phyloP scores from a whole-genome alignment of 2,888 invertebrate species.

The Baccha elongata region DNA sequence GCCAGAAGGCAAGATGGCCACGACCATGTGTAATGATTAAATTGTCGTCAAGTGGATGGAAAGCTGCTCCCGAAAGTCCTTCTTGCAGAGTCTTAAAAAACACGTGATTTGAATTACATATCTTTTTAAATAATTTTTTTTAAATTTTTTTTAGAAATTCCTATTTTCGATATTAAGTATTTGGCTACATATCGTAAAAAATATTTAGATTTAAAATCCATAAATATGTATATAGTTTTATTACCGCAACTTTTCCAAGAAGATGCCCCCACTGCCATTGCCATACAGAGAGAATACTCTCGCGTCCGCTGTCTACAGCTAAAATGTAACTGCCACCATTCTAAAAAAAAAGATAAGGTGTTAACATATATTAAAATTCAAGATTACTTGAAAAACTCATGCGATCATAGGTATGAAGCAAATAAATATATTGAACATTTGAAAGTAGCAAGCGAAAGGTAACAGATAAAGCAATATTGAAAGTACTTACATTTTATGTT shows the following conservation, averaged over 20 bases:
- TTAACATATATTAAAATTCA: background rate
- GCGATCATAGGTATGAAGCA: too few relatives aligned
- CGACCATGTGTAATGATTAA: slow-evolving; percentile 95
- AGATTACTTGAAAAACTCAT: too few relatives aligned
- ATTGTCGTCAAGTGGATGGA: slow-evolving; percentile 96
- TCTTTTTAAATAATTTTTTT: too few relatives aligned
- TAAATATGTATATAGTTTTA: too few relatives aligned
- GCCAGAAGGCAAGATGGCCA: slow-evolving; percentile 96
- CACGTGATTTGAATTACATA: too few relatives aligned
- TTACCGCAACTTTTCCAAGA: slow-evolving; percentile 96
- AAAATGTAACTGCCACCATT: slow-evolving; percentile 95
- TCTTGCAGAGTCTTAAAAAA: slow-evolving; percentile 91
- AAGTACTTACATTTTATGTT: slow-evolving; percentile 37
- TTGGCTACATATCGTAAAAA: too few relatives aligned
- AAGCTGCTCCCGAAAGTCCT: slow-evolving; percentile 93
- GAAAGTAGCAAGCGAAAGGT: slow-evolving; percentile 43
- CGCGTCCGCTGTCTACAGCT: slow-evolving; percentile 94
- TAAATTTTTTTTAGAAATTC: too few relatives aligned
- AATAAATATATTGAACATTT: background rate
- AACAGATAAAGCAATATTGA: slow-evolving; percentile 41
- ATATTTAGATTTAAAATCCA: too few relatives aligned
- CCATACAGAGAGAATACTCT: slow-evolving; percentile 96
- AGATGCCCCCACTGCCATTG: slow-evolving; percentile 97
- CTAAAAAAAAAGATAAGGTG: slow-evolving; percentile 82
- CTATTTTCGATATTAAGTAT: too few relatives aligned